These are phyloP conservation scores for Anastrepha ludens DNA, from an alignment of 1,140 invertebrate species.

Conservation along the genomic window DNA sequence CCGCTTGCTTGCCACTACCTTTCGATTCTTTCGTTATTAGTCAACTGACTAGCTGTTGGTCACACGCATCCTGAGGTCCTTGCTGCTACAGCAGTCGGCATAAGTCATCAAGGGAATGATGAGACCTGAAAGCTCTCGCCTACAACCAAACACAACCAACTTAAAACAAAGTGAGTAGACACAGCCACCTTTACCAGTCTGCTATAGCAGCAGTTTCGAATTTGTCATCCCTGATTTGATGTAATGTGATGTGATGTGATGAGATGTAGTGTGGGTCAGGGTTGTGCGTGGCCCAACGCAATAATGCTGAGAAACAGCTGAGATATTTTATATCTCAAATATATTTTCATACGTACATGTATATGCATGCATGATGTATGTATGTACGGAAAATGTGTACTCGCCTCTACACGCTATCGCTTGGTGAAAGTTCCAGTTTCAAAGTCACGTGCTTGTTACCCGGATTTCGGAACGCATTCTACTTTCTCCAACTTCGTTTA, in stretches of 20 bases:
- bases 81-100: neutral
- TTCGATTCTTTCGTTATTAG: neutral
- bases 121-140: neutral
- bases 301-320: neutral
- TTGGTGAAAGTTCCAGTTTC: neutral
- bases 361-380: too few species aligned
- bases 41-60: neutral
- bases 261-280: neutral
- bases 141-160: neutral
- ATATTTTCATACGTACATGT: neutral
- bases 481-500: neutral
- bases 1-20: neutral
- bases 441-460: constrained; percentile 16
- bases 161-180: neutral
- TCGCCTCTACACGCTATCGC: neutral
- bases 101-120: neutral
- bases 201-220: too few species aligned
- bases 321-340: neutral
- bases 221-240: too few species aligned
- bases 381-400: too few species aligned
- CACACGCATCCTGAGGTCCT: neutral
- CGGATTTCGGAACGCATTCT: neutral
- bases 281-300: neutral
- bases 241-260: neutral
- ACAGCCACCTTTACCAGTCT: neutral